Evolutionary conservation across 1,140 invertebrate species (phyloP), one percentile per base, ranked within the genome.

Genomic region (Drosophila bipectinata): DNA sequence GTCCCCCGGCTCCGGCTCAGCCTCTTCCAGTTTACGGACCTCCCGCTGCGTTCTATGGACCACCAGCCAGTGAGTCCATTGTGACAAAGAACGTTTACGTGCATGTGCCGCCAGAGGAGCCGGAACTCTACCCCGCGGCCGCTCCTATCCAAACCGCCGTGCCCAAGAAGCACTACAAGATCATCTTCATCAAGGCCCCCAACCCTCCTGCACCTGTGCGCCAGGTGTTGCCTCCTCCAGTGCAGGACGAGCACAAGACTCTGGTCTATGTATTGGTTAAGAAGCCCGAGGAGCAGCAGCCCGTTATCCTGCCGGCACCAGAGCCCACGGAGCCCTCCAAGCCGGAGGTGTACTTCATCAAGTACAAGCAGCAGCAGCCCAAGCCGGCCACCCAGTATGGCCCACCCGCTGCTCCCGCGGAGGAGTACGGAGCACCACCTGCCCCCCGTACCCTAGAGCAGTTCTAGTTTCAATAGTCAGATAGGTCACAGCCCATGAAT

Each of bases 181-280:
- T 97, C 82, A 96, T 97, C 88, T 97, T 97, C 94, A 96, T 97
- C 91, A 96, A 96, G 93, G 96, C 96, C 28, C 96, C 96, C 34
- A 94, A 95, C 61, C 94, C 95, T 75, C 95, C 95, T 57, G 94
- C 95, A 14, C 90, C 91, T n/a, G 95, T 95, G 72, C 93, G 93
- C 59, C 93, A 96, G 68, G 85, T 90, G 28, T 32, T 91, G 44
- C 91, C 91, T 1, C 88, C 88, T 1, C 87, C 90, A 7, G 93
- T 94, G 30, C 94, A 95, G 87, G 95, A 96, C 91, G 95, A 96
- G 92, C 95, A 96, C 92, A 97, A 97, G 93, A 97, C 96, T 44
- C 93, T 97, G 71, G 96, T 97, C 92, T 97, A 97, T 93, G 96
- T 97, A 34, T 92, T 97, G 92, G 95, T 97, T 74, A 97, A 97